Conservation (phyloP, 2,113 vertebrate species). For the Gorsachius goisagi region DNA sequence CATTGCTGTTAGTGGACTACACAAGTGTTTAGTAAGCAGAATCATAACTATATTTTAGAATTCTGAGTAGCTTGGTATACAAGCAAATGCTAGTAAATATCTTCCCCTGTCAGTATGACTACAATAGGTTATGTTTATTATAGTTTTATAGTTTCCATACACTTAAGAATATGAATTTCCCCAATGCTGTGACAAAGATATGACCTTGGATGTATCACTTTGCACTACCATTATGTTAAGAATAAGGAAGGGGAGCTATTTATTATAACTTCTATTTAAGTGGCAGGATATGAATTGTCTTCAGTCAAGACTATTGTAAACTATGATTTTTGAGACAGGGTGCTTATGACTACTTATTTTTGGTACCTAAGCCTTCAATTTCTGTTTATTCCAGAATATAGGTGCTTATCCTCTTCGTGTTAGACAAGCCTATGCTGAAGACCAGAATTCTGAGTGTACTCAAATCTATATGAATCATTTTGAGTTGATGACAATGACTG, state of each 20-base stretch:
- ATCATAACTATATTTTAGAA: neutral
- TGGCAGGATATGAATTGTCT: neutral
- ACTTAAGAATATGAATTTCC: neutral
- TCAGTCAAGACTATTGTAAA: neutral
- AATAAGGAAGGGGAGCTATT: neutral
- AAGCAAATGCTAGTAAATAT: neutral
- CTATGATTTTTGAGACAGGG: neutral
- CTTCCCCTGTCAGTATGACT: neutral
- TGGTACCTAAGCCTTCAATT: neutral
- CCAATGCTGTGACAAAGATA: neutral
- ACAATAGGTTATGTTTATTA: neutral
- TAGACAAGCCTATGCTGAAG: slow-evolving; percentile 85
- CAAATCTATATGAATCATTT: slow-evolving; percentile 84
- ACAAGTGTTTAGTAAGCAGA: neutral
- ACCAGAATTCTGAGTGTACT: slow-evolving; percentile 82
- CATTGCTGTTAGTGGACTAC: neutral
- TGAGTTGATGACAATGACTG: slow-evolving; percentile 85
- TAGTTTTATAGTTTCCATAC: neutral
- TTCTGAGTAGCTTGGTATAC: neutral
- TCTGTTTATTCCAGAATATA: slow-evolving; percentile 72
- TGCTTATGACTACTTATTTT: neutral
- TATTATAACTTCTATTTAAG: neutral
- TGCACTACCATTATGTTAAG: neutral
- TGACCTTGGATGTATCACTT: neutral
- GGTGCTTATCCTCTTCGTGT: slow-evolving; percentile 79